Evolutionary conservation across 2,888 invertebrate genomes (phyloP).

Genomic region (Tipula unca): DNA sequence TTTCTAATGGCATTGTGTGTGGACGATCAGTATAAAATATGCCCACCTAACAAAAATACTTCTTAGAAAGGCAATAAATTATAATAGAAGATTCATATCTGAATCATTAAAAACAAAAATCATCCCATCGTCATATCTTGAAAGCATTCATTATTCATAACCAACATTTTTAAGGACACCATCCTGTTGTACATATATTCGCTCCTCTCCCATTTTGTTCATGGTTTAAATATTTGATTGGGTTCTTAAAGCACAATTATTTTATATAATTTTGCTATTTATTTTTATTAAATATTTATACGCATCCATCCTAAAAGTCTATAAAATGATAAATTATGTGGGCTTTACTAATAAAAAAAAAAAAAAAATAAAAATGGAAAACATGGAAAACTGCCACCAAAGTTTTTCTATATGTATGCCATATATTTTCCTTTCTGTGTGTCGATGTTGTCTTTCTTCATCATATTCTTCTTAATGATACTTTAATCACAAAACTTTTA

Average conservation of each 20-base stretch:
- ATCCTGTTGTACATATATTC: not conserved
- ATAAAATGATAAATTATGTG: constrained; percentile 14
- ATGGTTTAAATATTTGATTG: constrained; percentile 8
- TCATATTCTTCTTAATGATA: not conserved
- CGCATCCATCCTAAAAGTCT: not conserved
- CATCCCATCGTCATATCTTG: not conserved
- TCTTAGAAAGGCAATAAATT: not conserved
- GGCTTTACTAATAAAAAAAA: not conserved
- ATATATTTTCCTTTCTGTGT: not conserved
- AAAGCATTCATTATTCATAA: not conserved
- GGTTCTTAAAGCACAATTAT: constrained; percentile 8
- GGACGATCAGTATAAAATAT: not conserved
- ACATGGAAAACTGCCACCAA: not conserved
- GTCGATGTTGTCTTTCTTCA: not conserved
- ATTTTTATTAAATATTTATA: constrained; percentile 8
- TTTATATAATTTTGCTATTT: not conserved
- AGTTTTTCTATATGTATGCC: not conserved
- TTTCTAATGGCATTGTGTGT: not conserved
- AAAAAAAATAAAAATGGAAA: not conserved
- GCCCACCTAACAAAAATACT: not conserved
- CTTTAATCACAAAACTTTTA: not conserved
- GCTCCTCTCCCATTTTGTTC: not conserved
- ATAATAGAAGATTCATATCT: not conserved
- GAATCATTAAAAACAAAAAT: not conserved
- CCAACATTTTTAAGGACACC: not conserved